Evolutionary conservation across 2,113 vertebrate genomes (phyloP), one percentile per base, ranked within the genome.

Genomic region (Ascaphus truei): DNA sequence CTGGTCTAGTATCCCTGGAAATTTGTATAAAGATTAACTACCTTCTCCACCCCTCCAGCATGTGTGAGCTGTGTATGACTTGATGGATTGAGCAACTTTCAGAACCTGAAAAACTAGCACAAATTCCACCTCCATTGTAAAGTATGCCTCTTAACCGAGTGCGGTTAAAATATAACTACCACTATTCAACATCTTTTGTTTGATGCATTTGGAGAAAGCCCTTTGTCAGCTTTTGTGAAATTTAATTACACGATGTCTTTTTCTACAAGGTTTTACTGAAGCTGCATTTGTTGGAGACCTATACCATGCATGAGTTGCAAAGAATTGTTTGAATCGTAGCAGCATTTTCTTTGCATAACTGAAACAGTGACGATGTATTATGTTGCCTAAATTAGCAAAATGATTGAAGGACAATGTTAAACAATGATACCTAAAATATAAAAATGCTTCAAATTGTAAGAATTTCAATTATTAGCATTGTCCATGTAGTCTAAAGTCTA

Each of bases 91-190:
- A 77, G 61, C 50, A 61, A 75, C 69, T 81, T 76, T 83, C 78
- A 79, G 64, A 82, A 81, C 75, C 75, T 65, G 74, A 77, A 74
- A 77, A 63, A 62, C 31, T 72, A 72, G 77, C 84, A 76, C 76
- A 82, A 88, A 80, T 47, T 81, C 83, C 76, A 45, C 75, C 73
- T 62, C 79, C 80, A 85, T 91, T 91, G 88, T 90, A 79, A 82
- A 72, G 69, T 74, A 71, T 84, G 79, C 81, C 79, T 83, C 76
- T 86, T 86, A 73, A 80, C 83, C 85, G 81, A 79, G 85, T 79
- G 83, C 76, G 92, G 97, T 99, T 99, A 98, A 98, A 95, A 83
- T 95, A 83, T 99, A 99, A 99, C 96, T 87, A 84, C 78, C 60
- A 73, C 82, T 79, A 86, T 95, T 94, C 88, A 91, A 85, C 77